phyloP scores from a whole-genome alignment of 2,797 vertebrate species.

The Rallus crepitans region DNA sequence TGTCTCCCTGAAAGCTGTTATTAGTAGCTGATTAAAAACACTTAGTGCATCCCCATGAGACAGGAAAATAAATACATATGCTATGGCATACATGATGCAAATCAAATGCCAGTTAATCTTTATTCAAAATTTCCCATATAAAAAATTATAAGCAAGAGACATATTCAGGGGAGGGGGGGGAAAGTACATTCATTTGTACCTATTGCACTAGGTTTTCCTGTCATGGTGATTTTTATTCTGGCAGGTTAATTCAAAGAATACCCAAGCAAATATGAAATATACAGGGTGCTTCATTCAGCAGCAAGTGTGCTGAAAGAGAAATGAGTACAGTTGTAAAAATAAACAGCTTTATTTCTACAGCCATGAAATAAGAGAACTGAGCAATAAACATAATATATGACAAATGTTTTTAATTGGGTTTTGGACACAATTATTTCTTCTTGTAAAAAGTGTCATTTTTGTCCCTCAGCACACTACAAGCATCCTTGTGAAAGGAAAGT shows the following conservation, averaged over 20 bases:
- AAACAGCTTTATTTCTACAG: not conserved
- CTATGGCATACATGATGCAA: not conserved
- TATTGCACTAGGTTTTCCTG: not conserved
- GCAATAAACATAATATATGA: not conserved
- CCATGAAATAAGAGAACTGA: not conserved
- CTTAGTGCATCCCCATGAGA: not conserved
- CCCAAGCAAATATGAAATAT: not conserved
- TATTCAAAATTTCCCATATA: not conserved
- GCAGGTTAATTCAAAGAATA: not conserved
- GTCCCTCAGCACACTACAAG: not conserved
- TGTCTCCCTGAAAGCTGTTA: not conserved
- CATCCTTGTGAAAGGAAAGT: not conserved
- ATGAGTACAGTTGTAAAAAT: not conserved
- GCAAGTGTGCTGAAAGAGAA: not conserved
- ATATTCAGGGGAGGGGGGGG: not conserved
- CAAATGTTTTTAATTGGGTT: not conserved
- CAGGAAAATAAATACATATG: not conserved
- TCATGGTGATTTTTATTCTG: not conserved
- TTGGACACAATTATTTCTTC: not conserved
- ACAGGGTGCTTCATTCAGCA: not conserved
- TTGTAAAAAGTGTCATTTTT: not conserved
- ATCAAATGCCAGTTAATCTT: not conserved
- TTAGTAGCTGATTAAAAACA: not conserved
- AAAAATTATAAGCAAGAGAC: not conserved
- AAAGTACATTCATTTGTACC: not conserved